Base-by-base conservation (phyloP, 2,797 vertebrate species). In the Ciconia nigra region DNA sequence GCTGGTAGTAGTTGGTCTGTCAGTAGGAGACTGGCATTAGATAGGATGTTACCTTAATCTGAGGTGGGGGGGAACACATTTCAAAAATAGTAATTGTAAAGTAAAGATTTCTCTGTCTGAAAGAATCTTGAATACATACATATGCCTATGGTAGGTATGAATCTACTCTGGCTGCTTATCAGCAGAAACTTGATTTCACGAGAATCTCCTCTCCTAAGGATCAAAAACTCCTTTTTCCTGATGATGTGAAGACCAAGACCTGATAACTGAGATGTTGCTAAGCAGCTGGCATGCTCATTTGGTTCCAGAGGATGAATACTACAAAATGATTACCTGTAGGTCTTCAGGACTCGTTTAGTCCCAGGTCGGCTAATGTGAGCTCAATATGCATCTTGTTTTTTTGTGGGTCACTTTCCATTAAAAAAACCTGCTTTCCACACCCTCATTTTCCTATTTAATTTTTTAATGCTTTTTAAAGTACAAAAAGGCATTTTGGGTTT, bases 311-410 rank as follows among this genome's bases (percentile, higher is more conserved):
- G 22, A 55, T 66, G 18, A 84, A 44, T 71, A 15, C 41, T 83
- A 47, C 15, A 63, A 39, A 93, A 71, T 57, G 1, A 37, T 80
- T 76, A 31, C 25, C 28, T 73, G 19, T 31, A 33, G 18, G 19
- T 62, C 28, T 87, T 67, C 24, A 39, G 63, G 44, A 37, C 62
- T 96, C 7, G 0, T 51, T 85, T 70, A 66, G 31, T 74, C n/a
- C 28, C 19, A 71, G 10, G 19, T 22, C 7, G 5, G 16, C 21
- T 70, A 42, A 42, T 39, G 16, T 7, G 6, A 79, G 15, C 24
- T 49, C 20, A 39, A 2, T 33, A 44, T 42, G 28, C 4, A 2
- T 62, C 0, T 7, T 41, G 8, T 0, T 1, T 65, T 65, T 82
- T 85, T 85, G 25, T 47, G 25, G 17, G 15, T 76, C 19, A 15